Evolutionary conservation across 1,140 invertebrate species (phyloP).

Genomic region (Drosophila sproati): DNA sequence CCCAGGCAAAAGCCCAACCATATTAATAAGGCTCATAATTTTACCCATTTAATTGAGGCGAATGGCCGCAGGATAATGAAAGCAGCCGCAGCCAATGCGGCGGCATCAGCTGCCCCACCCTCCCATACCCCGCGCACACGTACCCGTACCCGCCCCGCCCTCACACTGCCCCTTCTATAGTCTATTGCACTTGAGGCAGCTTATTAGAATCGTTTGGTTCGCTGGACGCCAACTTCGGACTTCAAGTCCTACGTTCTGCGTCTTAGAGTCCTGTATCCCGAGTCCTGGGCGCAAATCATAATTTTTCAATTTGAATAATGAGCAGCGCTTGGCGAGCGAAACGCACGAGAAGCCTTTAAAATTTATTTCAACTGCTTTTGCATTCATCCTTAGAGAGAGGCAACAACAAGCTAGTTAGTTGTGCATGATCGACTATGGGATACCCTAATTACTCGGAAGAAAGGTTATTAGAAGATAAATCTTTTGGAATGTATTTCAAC

Average conservation of each 20-base stretch:
- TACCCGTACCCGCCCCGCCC: background rate
- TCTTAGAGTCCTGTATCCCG: no score
- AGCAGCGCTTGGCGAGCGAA: conserved; percentile 51
- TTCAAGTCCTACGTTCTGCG: conserved; percentile 28
- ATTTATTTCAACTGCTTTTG: conserved; percentile 72
- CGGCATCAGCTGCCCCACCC: conserved; percentile 37
- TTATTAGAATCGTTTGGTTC: conserved; percentile 70
- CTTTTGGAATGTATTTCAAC: background rate
- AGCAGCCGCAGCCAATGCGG: conserved; percentile 35
- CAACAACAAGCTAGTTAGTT: background rate
- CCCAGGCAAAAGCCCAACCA: conserved; percentile 7
- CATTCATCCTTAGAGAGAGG: conserved; percentile 12
- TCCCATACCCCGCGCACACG: background rate
- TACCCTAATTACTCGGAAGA: background rate
- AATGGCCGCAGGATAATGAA: conserved; percentile 63
- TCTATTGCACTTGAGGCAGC: conserved; percentile 72
- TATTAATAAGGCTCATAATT: conserved; percentile 66
- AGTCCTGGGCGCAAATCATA: conserved; percentile 70
- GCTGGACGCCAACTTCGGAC: conserved; percentile 55
- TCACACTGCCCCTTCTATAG: conserved; percentile 2
- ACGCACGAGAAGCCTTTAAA: conserved; percentile 69
- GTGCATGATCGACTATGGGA: background rate
- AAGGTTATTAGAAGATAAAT: background rate
- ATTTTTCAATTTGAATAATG: conserved; percentile 84
- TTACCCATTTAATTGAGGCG: conserved; percentile 59